These are phyloP conservation scores for Matsumyia berberina DNA, from an alignment of 2,888 invertebrate species.

Conservation along the genomic window DNA sequence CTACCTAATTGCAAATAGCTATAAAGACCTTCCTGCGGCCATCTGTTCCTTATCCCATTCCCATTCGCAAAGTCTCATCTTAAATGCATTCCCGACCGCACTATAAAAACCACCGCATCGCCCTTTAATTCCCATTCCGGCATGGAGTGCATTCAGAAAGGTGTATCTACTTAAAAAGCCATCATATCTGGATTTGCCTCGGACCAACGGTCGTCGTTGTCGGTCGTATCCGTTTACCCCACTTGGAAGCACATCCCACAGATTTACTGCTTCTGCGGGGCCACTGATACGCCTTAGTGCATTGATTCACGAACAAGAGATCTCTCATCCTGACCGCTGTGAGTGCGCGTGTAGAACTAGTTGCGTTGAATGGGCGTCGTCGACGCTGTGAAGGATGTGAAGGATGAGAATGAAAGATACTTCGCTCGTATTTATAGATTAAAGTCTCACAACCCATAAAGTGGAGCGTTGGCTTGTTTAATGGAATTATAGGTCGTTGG, in stretches of 20 bases:
- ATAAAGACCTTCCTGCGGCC: slow-evolving; percentile 37
- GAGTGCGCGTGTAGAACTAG: slow-evolving; percentile 49
- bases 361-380: slow-evolving; percentile 62
- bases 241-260: slow-evolving; percentile 22
- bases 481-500: slow-evolving; percentile 75
- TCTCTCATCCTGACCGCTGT: slow-evolving; percentile 48
- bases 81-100: slow-evolving; percentile 60
- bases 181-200: slow-evolving; percentile 69
- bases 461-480: slow-evolving; percentile 71
- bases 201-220: slow-evolving; percentile 42
- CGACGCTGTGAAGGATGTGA: slow-evolving; percentile 40
- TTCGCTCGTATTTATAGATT: slow-evolving; percentile 48
- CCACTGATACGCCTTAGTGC: slow-evolving; percentile 50
- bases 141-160: slow-evolving; percentile 46
- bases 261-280: slow-evolving; percentile 38
- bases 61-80: slow-evolving; percentile 43
- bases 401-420: slow-evolving; percentile 21
- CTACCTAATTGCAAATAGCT: slow-evolving; percentile 60
- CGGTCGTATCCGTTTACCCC: slow-evolving; percentile 14
- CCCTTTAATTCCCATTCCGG: slow-evolving; percentile 65
- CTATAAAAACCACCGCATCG: slow-evolving; percentile 60
- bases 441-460: slow-evolving; percentile 62
- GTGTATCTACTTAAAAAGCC: slow-evolving; percentile 71
- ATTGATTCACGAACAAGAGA: slow-evolving; percentile 40
- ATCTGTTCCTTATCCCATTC: slow-evolving; percentile 23